These are phyloP conservation scores for Pinctada fucata DNA, from an alignment of 2,888 invertebrate species.

Conservation along the genomic window DNA sequence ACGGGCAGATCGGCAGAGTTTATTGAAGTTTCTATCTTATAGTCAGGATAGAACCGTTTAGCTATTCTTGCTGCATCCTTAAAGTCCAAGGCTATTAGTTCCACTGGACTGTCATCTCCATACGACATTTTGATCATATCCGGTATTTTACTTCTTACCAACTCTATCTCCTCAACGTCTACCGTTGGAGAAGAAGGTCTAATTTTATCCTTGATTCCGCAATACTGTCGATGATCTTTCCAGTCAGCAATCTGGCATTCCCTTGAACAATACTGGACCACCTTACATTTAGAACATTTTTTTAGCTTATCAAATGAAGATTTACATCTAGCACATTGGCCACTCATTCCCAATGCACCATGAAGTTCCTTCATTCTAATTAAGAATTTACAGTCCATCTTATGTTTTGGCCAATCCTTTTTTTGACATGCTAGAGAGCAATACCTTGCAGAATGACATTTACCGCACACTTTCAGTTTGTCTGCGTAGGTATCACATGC, in stretches of 20 bases:
- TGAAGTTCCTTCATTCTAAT: background rate
- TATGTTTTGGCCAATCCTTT: background rate
- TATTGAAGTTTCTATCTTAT: background rate
- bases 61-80: background rate
- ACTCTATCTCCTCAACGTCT: background rate
- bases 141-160: background rate
- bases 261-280: background rate
- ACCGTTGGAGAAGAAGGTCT: background rate
- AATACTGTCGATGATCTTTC: background rate
- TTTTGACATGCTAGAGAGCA: background rate
- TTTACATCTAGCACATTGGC: conserved; percentile 2
- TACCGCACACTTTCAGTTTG: background rate
- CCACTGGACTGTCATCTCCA: background rate
- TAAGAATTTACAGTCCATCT: conserved; percentile 3
- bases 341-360: background rate
- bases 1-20: background rate
- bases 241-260: conserved; percentile 10
- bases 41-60: background rate
- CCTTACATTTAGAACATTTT: background rate
- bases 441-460: conserved; percentile 7
- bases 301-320: background rate
- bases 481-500: background rate
- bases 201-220: background rate
- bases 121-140: background rate
- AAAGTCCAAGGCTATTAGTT: background rate